Evolutionary conservation across 2,113 vertebrate genomes (phyloP).

Genomic region (Mustelus asterias): DNA sequence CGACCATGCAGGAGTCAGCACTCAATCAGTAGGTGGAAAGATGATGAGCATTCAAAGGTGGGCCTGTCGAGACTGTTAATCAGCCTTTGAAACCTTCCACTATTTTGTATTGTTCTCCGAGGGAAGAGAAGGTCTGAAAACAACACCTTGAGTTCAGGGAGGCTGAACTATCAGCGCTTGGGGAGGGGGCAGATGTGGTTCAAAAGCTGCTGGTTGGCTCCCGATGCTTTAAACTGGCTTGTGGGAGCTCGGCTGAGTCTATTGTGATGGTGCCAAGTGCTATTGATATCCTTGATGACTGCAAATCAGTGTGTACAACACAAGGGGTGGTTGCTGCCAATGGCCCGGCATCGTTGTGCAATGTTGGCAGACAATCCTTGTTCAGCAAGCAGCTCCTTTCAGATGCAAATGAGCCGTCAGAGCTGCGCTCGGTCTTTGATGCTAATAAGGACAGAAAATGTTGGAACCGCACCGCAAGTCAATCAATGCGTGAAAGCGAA

Average conservation of each 20-base stretch:
- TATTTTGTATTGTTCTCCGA: not conserved
- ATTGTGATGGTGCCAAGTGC: not conserved
- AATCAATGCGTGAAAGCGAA: not conserved
- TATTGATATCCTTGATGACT: not conserved
- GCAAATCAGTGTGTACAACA: not conserved
- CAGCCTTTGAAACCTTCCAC: not conserved
- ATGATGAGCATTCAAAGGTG: not conserved
- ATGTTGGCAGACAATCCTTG: conserved; percentile 2
- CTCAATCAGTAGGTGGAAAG: not conserved
- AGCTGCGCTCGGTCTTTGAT: not conserved
- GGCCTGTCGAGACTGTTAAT: not conserved
- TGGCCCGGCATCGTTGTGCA: not conserved
- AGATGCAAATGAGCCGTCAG: not conserved
- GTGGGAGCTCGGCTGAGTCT: not conserved
- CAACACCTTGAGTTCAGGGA: not conserved
- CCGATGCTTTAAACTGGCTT: not conserved
- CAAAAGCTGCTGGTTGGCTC: not conserved
- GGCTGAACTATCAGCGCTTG: not conserved
- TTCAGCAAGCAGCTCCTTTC: not conserved
- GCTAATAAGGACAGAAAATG: not conserved
- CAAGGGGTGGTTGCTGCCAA: not conserved
- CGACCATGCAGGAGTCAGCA: not conserved
- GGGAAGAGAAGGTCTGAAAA: not conserved
- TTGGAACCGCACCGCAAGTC: not conserved
- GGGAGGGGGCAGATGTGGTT: not conserved